phyloP scores from a whole-genome alignment of 2,113 vertebrate species.

The Antennarius striatus region DNA sequence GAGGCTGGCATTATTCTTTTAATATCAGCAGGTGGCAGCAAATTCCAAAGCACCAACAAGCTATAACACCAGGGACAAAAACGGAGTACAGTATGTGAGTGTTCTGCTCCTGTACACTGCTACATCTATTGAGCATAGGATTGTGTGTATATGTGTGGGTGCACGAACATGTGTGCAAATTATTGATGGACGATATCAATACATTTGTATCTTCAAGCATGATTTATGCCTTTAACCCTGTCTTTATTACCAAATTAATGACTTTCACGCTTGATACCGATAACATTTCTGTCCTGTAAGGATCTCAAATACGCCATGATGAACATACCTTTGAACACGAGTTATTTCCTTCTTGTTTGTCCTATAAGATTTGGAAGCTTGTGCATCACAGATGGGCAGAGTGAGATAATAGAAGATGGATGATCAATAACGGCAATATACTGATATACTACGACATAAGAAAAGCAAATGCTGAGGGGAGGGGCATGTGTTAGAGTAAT shows the following conservation, averaged over 20 bases:
- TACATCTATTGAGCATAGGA: not conserved
- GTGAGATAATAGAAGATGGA: constrained; percentile 5
- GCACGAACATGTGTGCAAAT: too few species aligned
- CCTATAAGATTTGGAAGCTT: not conserved
- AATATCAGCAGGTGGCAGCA: constrained; percentile 75
- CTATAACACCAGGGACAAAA: constrained; percentile 15
- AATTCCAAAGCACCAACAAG: constrained; percentile 50
- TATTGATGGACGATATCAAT: not conserved
- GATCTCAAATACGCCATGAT: not conserved
- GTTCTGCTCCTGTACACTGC: not conserved
- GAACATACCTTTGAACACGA: constrained; percentile 3
- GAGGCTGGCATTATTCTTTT: constrained; percentile 23
- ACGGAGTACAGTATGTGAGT: not conserved
- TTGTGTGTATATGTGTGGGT: not conserved
- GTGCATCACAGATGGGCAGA: not conserved
- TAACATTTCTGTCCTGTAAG: not conserved
- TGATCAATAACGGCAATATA: constrained; percentile 14
- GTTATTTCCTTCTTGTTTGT: not conserved
- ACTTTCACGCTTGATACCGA: constrained; percentile 8
- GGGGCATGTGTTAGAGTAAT: constrained; percentile 45
- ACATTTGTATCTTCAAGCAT: not conserved
- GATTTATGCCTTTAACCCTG: not conserved
- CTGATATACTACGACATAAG: constrained; percentile 9
- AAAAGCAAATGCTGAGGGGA: constrained; percentile 37
- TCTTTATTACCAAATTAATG: constrained; percentile 4